Conservation (phyloP, 2,113 vertebrate genomes). For the Hippocampus abdominalis region DNA sequence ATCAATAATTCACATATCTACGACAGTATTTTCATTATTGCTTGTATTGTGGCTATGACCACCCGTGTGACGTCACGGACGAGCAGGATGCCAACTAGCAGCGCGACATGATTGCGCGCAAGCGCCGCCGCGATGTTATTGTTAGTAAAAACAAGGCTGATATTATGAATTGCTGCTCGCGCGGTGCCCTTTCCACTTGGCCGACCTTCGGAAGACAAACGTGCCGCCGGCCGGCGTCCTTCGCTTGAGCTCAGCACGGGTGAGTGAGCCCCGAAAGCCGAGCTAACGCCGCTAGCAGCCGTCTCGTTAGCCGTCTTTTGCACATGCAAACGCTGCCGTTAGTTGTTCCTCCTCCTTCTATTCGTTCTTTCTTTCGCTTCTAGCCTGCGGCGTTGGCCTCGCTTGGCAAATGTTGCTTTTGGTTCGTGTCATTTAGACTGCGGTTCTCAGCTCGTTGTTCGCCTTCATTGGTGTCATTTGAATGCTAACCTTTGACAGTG, state of each 20-base stretch:
- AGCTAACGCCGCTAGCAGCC: slow-evolving; percentile 18
- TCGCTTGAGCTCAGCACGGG: slow-evolving; percentile 21
- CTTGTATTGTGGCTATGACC: slow-evolving; percentile 35
- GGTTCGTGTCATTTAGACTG: background rate
- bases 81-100: slow-evolving; percentile 37
- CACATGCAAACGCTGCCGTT: background rate
- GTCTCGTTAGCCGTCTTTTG: background rate
- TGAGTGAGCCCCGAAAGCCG: slow-evolving; percentile 42
- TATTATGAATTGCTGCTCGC: slow-evolving; percentile 13
- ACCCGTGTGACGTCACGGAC: slow-evolving; percentile 20
- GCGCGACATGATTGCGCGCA: slow-evolving; percentile 55
- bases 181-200: slow-evolving; percentile 40
- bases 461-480: background rate
- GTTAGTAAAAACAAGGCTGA: slow-evolving; percentile 2
- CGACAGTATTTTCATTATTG: too few relatives aligned
- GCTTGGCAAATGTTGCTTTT: background rate
- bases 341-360: background rate
- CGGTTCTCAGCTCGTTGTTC: background rate
- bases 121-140: background rate
- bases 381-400: background rate
- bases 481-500: background rate
- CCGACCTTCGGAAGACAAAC: slow-evolving; percentile 8
- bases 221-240: slow-evolving; percentile 5
- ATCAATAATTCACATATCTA: too few relatives aligned
- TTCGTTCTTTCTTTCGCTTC: background rate